phyloP scores from a whole-genome alignment of 2,888 invertebrate genomes.

The Dolichopus griseipennis region DNA sequence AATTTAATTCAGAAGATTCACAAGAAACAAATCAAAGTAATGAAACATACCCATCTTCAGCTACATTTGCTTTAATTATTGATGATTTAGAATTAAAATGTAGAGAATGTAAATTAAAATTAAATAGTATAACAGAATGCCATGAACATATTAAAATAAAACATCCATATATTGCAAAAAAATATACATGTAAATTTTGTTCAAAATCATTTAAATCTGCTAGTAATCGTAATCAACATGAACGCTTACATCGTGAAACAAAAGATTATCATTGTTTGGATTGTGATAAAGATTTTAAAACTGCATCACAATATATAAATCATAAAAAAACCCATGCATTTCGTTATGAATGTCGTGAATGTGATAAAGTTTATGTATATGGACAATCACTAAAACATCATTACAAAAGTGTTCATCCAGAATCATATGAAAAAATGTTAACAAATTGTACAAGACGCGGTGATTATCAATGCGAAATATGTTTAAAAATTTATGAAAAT shows the following conservation, averaged over 20 bases:
- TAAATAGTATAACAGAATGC: background rate
- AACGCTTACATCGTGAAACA: background rate
- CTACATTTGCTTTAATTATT: background rate
- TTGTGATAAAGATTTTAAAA: constrained; percentile 3
- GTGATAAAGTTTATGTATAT: background rate
- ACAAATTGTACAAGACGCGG: background rate
- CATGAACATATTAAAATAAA: constrained; percentile 1
- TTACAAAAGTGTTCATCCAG: background rate
- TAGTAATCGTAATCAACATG: constrained; percentile 2
- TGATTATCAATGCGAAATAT: background rate
- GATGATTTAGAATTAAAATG: background rate
- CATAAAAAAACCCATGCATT: constrained; percentile 1
- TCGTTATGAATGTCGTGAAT: constrained; percentile 4
- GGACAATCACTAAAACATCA: constrained; percentile 1
- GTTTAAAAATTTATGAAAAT: background rate
- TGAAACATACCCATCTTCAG: too few relatives aligned
- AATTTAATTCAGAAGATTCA: too few relatives aligned
- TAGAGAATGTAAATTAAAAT: background rate
- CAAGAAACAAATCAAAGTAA: too few relatives aligned
- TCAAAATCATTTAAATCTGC: background rate
- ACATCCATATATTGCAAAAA: background rate
- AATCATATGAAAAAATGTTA: background rate
- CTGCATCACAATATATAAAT: background rate
- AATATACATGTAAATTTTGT: background rate
- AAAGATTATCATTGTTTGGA: constrained; percentile 6